Base-by-base conservation (phyloP, 2,113 vertebrate species). In the Salvator merianae region DNA sequence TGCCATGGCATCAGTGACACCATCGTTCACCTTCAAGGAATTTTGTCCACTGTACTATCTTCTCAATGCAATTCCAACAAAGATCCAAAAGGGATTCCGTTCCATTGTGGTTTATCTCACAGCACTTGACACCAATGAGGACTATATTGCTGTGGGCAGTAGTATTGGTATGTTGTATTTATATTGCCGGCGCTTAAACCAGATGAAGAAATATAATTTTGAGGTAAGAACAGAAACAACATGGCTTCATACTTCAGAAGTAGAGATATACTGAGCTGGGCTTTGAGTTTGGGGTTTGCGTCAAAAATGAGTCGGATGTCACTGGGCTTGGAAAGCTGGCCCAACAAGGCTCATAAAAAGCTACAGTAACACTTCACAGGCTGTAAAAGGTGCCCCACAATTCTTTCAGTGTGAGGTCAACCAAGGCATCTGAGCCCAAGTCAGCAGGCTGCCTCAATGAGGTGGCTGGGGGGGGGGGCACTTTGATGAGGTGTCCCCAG, bases 161-260 rank as follows among this genome's bases (percentile, higher is more conserved):
- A 99, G 98, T 92, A 98, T 98, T 1, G 97, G 99, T 2, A 99
- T 99, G 98, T 96, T 99, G 7, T 99, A 99, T 88, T 95, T 99
- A 47, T 99, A 99, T 95, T 99, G 98, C 87, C 96, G 99, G 18
- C 96, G 94, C 66, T 89, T 96, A 10, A 95, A 94, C 79, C 97
- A 97, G 89, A 99, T 99, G 98, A 98, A 96, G 90, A 99, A 98
- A 91, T 98, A 99, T 59, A 99, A 97, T 92, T 94, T 99, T 26
- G 98, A 99, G 97, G 98, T 99, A 92, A 91, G 92, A 30, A 24
- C 12, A 3, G 1, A 28, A 55, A 65, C 40, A 63, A 12, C 72
- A 1, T 73, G 38, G 1, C 55, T 43, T 47, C 78, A 83, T 59
- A 59, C 5, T 47, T 47, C 43, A 47, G 43, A 47, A 47, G 43